Conservation (phyloP, 2,113 vertebrate genomes). For the Trichomycterus rosablanca region DNA sequence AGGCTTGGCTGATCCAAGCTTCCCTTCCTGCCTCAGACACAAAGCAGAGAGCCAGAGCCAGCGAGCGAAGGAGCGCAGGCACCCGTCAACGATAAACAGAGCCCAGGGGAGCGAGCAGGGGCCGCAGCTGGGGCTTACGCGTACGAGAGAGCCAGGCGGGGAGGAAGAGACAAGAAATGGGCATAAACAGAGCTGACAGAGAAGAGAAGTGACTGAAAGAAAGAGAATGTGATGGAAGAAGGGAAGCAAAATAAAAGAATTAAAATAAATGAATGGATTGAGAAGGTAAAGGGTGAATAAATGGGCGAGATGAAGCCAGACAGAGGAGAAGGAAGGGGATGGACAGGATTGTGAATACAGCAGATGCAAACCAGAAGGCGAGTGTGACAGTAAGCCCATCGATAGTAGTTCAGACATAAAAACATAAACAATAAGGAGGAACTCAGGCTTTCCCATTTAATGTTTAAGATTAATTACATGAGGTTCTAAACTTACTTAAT, state of each 20-base stretch:
- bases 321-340: too few relatives aligned
- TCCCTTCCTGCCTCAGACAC: slow-evolving; percentile 35
- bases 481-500: slow-evolving; percentile 37
- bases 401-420: slow-evolving; percentile 13
- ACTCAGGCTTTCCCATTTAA: slow-evolving; percentile 3
- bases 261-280: slow-evolving; percentile 28
- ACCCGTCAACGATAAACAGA: slow-evolving; percentile 34
- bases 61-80: slow-evolving; percentile 10
- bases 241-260: slow-evolving; percentile 22
- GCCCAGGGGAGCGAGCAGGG: slow-evolving; percentile 24
- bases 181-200: slow-evolving; percentile 33
- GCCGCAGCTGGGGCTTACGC: slow-evolving; percentile 22
- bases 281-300: slow-evolving; percentile 10
- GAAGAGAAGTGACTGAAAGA: slow-evolving; percentile 17
- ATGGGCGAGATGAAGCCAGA: slow-evolving; percentile 3
- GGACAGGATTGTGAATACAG: too few relatives aligned
- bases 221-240: slow-evolving; percentile 11
- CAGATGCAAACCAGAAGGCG: slow-evolving; percentile 20
- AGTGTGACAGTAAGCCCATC: slow-evolving; percentile 8
- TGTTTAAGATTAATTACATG: slow-evolving; percentile 21
- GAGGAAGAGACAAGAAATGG: slow-evolving; percentile 13
- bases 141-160: slow-evolving; percentile 7
- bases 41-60: slow-evolving; percentile 33
- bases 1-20: slow-evolving; percentile 8
- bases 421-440: slow-evolving; percentile 19